Conservation (phyloP, 2,797 vertebrate species). For the Anguilla anguilla region DNA sequence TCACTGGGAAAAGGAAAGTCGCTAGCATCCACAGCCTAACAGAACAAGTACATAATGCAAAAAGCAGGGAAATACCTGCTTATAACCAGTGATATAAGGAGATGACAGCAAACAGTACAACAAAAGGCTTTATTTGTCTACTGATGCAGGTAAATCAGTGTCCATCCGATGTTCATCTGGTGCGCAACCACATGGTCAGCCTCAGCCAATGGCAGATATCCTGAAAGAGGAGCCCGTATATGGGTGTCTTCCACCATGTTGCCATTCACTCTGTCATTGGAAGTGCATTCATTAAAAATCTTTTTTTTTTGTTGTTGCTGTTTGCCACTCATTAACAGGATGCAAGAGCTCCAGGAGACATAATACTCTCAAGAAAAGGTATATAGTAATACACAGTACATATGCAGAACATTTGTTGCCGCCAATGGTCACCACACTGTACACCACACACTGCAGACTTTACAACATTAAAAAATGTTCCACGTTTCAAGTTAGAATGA, state of each 20-base stretch:
- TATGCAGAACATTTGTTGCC: conserved; percentile 48
- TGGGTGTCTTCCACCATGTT: background rate
- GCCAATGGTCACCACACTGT: conserved; percentile 24
- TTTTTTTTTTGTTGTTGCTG: conserved; percentile 44
- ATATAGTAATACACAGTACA: conserved; percentile 45
- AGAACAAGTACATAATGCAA: conserved; percentile 64
- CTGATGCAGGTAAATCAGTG: conserved; percentile 59
- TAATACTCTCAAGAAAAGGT: conserved; percentile 44
- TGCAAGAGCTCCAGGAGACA: conserved; percentile 41
- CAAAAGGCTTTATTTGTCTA: conserved; percentile 45
- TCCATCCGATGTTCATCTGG: conserved; percentile 52
- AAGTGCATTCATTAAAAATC: background rate
- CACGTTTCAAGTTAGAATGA: conserved; percentile 67
- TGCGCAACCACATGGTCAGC: background rate
- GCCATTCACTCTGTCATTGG: background rate
- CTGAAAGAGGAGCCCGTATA: background rate
- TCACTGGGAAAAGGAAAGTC: conserved; percentile 73
- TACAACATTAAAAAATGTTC: conserved; percentile 68
- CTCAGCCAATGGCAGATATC: background rate
- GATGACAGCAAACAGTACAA: conserved; percentile 28
- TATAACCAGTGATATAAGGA: conserved; percentile 62
- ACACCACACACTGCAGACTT: conserved; percentile 62
- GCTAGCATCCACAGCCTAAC: conserved; percentile 63
- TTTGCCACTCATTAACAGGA: conserved; percentile 41
- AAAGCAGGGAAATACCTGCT: conserved; percentile 62